Conservation (phyloP, 1,140 invertebrate species). For the Proales similis region DNA sequence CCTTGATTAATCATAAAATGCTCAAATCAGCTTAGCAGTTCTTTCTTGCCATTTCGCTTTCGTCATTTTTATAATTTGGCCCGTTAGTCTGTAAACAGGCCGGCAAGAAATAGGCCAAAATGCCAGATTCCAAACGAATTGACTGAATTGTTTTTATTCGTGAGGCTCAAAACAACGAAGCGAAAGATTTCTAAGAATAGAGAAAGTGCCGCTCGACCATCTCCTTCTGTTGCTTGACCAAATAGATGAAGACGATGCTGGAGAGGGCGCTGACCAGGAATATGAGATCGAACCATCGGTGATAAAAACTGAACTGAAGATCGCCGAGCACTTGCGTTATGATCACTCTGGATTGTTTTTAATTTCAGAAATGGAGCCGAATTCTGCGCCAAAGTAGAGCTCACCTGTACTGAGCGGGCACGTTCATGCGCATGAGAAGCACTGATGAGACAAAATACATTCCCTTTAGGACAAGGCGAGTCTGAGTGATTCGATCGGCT, state of each 20-base stretch:
- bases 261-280: constrained; percentile 92
- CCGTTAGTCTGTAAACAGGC: too few species aligned
- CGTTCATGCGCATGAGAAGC: constrained; percentile 95
- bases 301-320: constrained; percentile 98
- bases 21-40: too few species aligned
- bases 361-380: neutral
- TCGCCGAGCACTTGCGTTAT: constrained; percentile 96
- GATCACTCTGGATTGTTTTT: constrained; percentile 63
- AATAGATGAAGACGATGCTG: constrained; percentile 87
- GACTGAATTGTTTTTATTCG: too few species aligned
- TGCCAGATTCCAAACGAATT: too few species aligned
- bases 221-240: constrained; percentile 61
- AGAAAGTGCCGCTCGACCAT: constrained; percentile 29
- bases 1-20: too few species aligned
- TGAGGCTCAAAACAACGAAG: too few species aligned
- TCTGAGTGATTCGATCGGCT: constrained; percentile 41
- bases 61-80: too few species aligned
- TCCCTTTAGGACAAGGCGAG: too few species aligned
- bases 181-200: constrained; percentile 18
- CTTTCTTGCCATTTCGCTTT: too few species aligned
- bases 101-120: too few species aligned
- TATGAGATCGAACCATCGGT: constrained; percentile 99
- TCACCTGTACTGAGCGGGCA: constrained; percentile 85
- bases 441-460: constrained; percentile 99
- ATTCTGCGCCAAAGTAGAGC: constrained; percentile 2